Evolutionary conservation across 1,140 invertebrate species (phyloP).

Genomic region (Varroa destructor): DNA sequence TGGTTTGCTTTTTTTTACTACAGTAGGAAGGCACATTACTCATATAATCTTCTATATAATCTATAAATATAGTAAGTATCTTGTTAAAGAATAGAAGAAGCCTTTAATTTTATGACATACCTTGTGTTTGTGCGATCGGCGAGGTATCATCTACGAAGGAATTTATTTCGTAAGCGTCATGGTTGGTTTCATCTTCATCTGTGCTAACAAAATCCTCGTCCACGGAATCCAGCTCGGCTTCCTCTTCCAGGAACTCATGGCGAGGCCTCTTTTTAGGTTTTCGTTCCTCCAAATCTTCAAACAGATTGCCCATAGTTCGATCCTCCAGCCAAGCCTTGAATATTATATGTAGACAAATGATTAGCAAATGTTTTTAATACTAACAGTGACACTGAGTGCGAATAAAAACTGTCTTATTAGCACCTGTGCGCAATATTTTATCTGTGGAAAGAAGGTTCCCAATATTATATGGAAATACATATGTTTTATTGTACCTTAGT

Average conservation of each 20-base stretch:
- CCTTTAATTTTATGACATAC: not conserved
- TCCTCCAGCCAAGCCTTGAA: too few relatives aligned
- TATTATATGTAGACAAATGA: too few relatives aligned
- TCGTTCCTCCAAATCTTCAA: not conserved
- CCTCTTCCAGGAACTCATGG: not conserved
- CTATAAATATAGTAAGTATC: not conserved
- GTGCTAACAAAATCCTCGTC: not conserved
- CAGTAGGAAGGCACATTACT: too few relatives aligned
- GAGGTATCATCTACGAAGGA: constrained; percentile 2
- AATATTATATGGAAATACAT: too few relatives aligned
- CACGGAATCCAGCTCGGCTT: not conserved
- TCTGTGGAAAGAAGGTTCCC: too few relatives aligned
- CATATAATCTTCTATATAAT: not conserved
- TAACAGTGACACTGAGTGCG: too few relatives aligned
- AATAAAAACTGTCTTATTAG: too few relatives aligned
- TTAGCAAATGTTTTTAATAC: too few relatives aligned
- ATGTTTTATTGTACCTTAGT: too few relatives aligned
- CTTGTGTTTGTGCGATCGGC: not conserved
- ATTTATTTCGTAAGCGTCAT: constrained; percentile 4
- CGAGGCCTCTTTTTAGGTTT: not conserved
- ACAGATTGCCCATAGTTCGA: too few relatives aligned
- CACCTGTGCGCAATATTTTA: too few relatives aligned
- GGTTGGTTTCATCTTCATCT: not conserved
- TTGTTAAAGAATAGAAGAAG: not conserved
- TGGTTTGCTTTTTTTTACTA: too few relatives aligned